phyloP scores from a whole-genome alignment of 2,113 vertebrate species.

The Colistium nudipinnis region DNA sequence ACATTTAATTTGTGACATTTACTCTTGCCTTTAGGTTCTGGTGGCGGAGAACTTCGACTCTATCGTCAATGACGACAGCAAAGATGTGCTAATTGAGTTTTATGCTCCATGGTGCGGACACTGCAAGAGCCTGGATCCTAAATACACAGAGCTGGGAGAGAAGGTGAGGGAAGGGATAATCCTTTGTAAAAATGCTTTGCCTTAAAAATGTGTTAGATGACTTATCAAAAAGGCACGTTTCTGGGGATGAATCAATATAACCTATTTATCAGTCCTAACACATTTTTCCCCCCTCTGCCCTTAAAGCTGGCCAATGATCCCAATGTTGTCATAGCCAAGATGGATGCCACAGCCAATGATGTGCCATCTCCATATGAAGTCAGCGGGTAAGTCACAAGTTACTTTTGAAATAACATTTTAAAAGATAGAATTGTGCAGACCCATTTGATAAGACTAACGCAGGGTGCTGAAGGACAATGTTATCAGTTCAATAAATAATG shows the following conservation, averaged over 20 bases:
- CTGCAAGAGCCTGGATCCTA: constrained; percentile 98
- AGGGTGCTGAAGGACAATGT: neutral
- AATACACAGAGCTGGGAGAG: constrained; percentile 94
- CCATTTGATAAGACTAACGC: too few relatives aligned
- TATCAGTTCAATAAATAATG: neutral
- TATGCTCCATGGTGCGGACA: constrained; percentile 99
- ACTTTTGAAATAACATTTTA: neutral
- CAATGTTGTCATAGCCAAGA: constrained; percentile 95
- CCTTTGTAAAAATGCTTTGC: too few relatives aligned
- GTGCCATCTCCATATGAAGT: constrained; percentile 97
- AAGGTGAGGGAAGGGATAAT: constrained; percentile 86
- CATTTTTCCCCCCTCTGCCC: constrained; percentile 15
- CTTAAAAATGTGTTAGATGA: too few relatives aligned
- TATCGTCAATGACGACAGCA: constrained; percentile 92
- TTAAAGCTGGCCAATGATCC: constrained; percentile 88
- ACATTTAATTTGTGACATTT: neutral
- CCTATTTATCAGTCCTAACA: neutral
- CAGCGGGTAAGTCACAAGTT: constrained; percentile 86
- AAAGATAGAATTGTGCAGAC: neutral
- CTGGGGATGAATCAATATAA: neutral
- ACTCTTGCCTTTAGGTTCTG: constrained; percentile 81
- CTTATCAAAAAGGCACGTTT: neutral
- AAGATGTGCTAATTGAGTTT: constrained; percentile 97
- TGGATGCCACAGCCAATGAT: constrained; percentile 99
- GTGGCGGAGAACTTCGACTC: constrained; percentile 98